A percentile compares a stretch with the other conserved stretches of the same genome.
These are phyloP conservation scores for Drosophila infuscata DNA, from an alignment of 2,888 invertebrate genomes.

Conservation along the genomic window DNA sequence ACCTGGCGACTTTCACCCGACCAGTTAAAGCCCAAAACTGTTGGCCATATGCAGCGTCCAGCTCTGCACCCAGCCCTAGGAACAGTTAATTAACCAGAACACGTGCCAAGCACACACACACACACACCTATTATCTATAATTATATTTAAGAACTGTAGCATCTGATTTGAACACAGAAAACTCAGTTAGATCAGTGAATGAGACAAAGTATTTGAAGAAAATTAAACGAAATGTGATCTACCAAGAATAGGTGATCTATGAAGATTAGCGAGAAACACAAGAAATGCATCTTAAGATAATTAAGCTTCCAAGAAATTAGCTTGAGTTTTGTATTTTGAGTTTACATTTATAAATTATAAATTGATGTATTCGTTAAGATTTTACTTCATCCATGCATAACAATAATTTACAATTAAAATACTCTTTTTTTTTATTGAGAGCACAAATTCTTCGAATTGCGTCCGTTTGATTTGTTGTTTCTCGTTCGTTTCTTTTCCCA, in stretches of 20 bases:
- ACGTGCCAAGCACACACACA: slow-evolving; percentile 34
- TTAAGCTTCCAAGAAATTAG: background rate
- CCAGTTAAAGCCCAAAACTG: slow-evolving; percentile 11
- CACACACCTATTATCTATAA: slow-evolving; percentile 10
- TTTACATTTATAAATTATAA: background rate
- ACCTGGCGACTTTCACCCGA: slow-evolving; percentile 55
- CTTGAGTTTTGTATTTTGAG: too few species aligned
- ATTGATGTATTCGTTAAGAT: background rate
- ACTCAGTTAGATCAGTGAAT: slow-evolving; percentile 37
- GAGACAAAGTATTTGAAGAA: background rate
- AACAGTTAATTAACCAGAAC: slow-evolving; percentile 48
- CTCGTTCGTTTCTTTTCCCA: slow-evolving; percentile 32
- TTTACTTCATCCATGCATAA: background rate
- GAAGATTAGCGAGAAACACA: background rate
- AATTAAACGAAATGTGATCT: slow-evolving; percentile 3
- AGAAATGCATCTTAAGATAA: background rate
- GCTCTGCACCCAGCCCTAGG: slow-evolving; percentile 7
- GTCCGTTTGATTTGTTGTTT: background rate
- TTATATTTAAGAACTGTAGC: slow-evolving; percentile 7
- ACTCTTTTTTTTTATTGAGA: slow-evolving; percentile 5
- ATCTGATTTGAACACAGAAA: slow-evolving; percentile 12
- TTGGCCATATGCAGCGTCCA: slow-evolving; percentile 25
- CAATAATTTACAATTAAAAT: background rate
- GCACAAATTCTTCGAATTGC: slow-evolving; percentile 10
- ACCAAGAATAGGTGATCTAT: background rate